Base-by-base conservation (phyloP, 1,140 invertebrate genomes). In the Pararge aegeria region DNA sequence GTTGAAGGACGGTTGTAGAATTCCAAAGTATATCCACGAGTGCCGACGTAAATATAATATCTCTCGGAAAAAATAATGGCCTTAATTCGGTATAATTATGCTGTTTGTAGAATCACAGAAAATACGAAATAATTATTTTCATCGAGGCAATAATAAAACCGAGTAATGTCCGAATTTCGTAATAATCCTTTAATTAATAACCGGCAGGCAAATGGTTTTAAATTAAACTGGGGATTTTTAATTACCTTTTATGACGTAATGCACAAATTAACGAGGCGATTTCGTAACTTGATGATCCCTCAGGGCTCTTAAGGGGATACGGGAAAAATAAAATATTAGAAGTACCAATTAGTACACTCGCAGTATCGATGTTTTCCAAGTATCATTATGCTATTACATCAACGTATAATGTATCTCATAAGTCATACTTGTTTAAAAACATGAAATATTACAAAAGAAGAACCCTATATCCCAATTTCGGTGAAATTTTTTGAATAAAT, bases 171-270 rank as follows among this genome's bases (percentile, higher is more conserved):
- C 40, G 40, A 44, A 20, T 16, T 44, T 44, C 40, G 40, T 16
- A 44, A 40, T 40, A 40, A 44, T 44, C 40, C 40, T 20, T 44
- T 44, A 44, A 44, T 44, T 44, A 44, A 44, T 44, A 44, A 44
- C 40, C 18, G 40, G 9, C 40, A 18, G 40, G 40, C 40, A 44
- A 44, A 44, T 44, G 40, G 40, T 44, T 44, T 44, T 44, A 44
- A 44, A 44, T 44, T 2, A 44, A 40, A 13, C 15, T 5, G 6
- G 16, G 18, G 16, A 44, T 20, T 44, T 44, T 44, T 44, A 44
- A 44, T 44, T 44, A 44, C 40, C 40, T 19, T 44, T 44, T 44
- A 44, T 44, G 15, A 40, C 37, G 10, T 30, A 30, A 30, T 30
- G 29, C 29, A 30, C 29, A 30, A 30, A 30, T 30, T 30, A 30